Percentiles rank a stretch among this genome's conserved stretches.
Evolutionary conservation across 2,797 vertebrate species (phyloP).

Genomic region (Microctenopoma lineatum): DNA sequence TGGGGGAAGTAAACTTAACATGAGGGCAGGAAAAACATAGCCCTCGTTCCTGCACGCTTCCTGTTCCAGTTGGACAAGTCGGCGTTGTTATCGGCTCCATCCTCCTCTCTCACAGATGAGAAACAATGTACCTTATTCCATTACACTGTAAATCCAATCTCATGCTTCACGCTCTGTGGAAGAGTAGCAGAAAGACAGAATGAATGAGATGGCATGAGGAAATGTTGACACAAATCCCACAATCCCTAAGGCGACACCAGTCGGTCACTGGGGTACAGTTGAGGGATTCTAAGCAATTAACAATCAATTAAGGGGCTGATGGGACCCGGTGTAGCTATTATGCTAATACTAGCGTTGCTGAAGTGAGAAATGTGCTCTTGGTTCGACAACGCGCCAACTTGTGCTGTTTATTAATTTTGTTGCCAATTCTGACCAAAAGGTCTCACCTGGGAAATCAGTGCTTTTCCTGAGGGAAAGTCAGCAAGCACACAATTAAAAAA

Average conservation of each 20-base stretch:
- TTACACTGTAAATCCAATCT: conserved; percentile 83
- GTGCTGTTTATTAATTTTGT: conserved; percentile 33
- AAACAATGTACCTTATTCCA: conserved; percentile 84
- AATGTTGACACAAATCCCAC: conserved; percentile 79
- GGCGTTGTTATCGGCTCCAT: conserved; percentile 62
- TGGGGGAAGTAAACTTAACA: conserved; percentile 33
- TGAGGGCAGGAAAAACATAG: conserved; percentile 32
- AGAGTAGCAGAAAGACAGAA: conserved; percentile 56
- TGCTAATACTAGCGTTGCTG: conserved; percentile 45
- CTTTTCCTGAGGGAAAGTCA: conserved; percentile 26
- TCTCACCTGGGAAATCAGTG: conserved; percentile 53
- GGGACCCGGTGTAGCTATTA: conserved; percentile 53
- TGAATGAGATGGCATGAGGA: conserved; percentile 63
- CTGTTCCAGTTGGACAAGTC: conserved; percentile 68
- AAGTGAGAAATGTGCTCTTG: conserved; percentile 35
- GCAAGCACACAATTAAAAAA: conserved; percentile 47
- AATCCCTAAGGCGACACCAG: conserved; percentile 55
- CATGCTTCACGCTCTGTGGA: conserved; percentile 80
- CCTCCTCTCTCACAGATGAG: conserved; percentile 66
- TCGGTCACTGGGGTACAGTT: conserved; percentile 52
- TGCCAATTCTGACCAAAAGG: conserved; percentile 28
- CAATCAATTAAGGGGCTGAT: conserved; percentile 73
- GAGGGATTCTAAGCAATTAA: conserved; percentile 75
- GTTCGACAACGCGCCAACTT: conserved; percentile 26
- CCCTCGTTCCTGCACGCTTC: conserved; percentile 48